Evolutionary conservation across 1,140 invertebrate species (phyloP), one percentile per base, ranked within the genome.

Genomic region (Chionoecetes opilio): DNA sequence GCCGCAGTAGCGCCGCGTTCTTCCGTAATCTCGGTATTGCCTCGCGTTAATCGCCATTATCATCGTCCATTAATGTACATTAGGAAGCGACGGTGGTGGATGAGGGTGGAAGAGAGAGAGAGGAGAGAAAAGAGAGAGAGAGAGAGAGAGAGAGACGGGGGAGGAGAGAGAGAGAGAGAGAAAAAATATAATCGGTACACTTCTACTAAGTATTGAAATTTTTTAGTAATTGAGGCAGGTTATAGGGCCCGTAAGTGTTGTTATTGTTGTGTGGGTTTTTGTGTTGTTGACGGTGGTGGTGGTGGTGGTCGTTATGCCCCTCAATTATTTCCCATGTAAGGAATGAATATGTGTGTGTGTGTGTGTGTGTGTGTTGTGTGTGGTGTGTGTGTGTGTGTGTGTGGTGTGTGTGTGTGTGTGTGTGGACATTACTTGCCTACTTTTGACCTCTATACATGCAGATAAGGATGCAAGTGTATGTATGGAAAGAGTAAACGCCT

Each of bases 331-430:
- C n/a, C 8, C 26, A 75, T n/a, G n/a, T 75, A 75, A 75, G 21
- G n/a, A 17, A 26, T 75, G 0, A 53, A 29, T 53, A 17, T 91
- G 31, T 90, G 41, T 91, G 41, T 91, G 41, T 91, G 41, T 91
- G n/a, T 91, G 41, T 41, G 31, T 90, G 41, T 41, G 41, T 38
- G 32, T 91, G 3, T 91, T 91, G 32, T 91, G 32, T 91, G 32
- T 91, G 32, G 31, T 91, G 32, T 91, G 53, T 91, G 41, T 91
- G 32, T 91, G 53, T 63, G 53, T 91, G 53, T 91, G 53, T 91
- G 53, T 46, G 53, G 53, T 91, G 53, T 91, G 53, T 91, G 53
- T 91, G 53, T 91, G 46, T 46, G 29, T 90, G 38, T 90, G 38
- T 90, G 8, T 90, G 38, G 6, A 38, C 21, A 26, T 29, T 21